Evolutionary conservation across 2,113 vertebrate genomes (phyloP).

Genomic region (Accipiter virgatus): DNA sequence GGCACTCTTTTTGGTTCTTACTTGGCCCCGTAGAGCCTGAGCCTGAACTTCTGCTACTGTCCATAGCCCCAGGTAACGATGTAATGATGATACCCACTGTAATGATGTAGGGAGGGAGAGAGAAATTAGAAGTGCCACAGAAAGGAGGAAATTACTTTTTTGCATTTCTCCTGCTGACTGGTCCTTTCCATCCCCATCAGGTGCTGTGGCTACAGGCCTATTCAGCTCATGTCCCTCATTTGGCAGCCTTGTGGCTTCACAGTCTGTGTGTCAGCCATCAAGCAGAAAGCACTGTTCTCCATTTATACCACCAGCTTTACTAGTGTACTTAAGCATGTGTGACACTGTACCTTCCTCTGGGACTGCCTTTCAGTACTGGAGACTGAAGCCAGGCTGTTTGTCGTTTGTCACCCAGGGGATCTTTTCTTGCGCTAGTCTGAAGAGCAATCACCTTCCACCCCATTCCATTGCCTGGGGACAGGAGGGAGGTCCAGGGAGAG

Average conservation of each 20-base stretch:
- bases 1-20: neutral
- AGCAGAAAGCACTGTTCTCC: neutral
- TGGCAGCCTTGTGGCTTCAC: neutral
- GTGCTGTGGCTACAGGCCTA: neutral
- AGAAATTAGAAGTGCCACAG: neutral
- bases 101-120: neutral
- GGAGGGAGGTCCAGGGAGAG: neutral
- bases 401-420: rapidly evolving
- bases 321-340: neutral
- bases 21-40: neutral
- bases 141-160: neutral
- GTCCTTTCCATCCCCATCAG: neutral
- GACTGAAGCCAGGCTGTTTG: neutral
- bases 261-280: neutral
- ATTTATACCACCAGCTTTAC: neutral
- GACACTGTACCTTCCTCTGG: neutral
- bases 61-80: neutral
- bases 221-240: neutral
- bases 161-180: neutral
- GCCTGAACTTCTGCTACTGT: neutral
- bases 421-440: neutral
- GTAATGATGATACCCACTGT: neutral
- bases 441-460: neutral
- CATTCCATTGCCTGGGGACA: neutral
- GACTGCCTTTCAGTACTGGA: neutral